Evolutionary conservation across 2,888 invertebrate species (phyloP).

Genomic region (Myopa testacea): DNA sequence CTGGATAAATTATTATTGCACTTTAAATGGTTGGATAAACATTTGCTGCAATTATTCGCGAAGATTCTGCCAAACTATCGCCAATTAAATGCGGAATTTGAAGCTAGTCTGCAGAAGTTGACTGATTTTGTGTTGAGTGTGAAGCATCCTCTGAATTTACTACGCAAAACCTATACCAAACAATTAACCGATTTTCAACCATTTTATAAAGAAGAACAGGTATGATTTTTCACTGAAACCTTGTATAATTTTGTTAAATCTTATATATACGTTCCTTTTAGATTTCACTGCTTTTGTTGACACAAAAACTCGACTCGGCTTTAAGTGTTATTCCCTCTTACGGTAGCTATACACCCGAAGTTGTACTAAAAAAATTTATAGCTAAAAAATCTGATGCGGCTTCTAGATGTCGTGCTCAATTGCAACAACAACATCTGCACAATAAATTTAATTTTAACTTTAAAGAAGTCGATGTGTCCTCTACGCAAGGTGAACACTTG

Average conservation of each 20-base stretch:
- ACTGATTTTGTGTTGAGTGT: constrained; percentile 53
- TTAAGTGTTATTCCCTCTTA: constrained; percentile 58
- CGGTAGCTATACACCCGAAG: constrained; percentile 54
- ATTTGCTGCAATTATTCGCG: constrained; percentile 67
- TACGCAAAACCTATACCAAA: constrained; percentile 60
- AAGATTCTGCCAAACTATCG: constrained; percentile 47
- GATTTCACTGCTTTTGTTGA: constrained; percentile 51
- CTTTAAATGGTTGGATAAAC: constrained; percentile 80
- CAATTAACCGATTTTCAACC: constrained; percentile 63
- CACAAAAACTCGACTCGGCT: constrained; percentile 54
- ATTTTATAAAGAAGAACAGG: constrained; percentile 57
- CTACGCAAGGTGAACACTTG: constrained; percentile 42
- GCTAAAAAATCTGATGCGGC: constrained; percentile 55
- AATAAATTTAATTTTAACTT: constrained; percentile 41
- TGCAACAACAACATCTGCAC: constrained; percentile 30
- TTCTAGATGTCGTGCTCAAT: constrained; percentile 49
- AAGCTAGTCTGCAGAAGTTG: constrained; percentile 50
- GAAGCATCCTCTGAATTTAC: constrained; percentile 58
- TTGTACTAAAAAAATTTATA: constrained; percentile 55
- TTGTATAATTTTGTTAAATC: not conserved
- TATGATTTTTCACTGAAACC: constrained; percentile 22
- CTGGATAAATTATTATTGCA: constrained; percentile 76
- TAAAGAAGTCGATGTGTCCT: constrained; percentile 41
- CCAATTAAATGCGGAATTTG: constrained; percentile 47
- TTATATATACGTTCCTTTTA: constrained; percentile 28